Conservation (phyloP, 2,797 vertebrate genomes). For the Hirundo rustica region DNA sequence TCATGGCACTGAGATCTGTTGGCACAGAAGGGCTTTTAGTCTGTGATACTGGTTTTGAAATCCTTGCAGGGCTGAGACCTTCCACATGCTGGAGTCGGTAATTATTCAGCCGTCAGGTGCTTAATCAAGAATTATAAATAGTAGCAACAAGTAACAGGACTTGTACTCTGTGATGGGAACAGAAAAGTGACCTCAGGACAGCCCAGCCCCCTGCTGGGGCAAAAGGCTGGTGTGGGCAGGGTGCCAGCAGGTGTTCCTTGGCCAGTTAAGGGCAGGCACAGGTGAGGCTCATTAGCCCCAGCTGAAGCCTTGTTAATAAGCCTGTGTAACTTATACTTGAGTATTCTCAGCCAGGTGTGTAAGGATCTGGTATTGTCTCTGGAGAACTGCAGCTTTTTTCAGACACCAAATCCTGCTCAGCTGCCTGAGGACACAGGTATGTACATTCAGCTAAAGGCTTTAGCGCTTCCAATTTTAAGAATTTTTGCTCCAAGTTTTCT, state of each 20-base stretch:
- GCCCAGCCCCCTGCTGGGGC: neutral
- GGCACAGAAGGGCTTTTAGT: neutral
- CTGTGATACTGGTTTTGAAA: neutral
- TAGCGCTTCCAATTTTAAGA: neutral
- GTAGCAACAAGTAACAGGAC: neutral
- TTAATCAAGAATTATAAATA: neutral
- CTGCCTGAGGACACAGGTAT: neutral
- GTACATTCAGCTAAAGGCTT: neutral
- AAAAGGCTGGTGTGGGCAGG: neutral
- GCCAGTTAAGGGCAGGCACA: neutral
- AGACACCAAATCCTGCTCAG: neutral
- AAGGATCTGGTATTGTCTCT: fast-evolving
- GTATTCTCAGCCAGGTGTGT: fast-evolving
- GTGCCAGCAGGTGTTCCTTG: neutral
- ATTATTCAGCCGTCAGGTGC: neutral
- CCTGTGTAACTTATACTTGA: fast-evolving
- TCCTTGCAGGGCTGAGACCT: neutral
- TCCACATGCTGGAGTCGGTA: neutral
- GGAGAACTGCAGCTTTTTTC: neutral
- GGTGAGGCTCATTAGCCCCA: neutral
- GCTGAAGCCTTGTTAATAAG: neutral
- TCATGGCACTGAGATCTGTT: neutral
- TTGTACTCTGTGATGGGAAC: neutral
- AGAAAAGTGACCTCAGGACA: neutral
- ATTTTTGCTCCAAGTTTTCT: neutral